Evolutionary conservation across 2,888 invertebrate species (phyloP), one percentile per base, ranked within the genome.

Genomic region (Ecdyonurus torrentis): DNA sequence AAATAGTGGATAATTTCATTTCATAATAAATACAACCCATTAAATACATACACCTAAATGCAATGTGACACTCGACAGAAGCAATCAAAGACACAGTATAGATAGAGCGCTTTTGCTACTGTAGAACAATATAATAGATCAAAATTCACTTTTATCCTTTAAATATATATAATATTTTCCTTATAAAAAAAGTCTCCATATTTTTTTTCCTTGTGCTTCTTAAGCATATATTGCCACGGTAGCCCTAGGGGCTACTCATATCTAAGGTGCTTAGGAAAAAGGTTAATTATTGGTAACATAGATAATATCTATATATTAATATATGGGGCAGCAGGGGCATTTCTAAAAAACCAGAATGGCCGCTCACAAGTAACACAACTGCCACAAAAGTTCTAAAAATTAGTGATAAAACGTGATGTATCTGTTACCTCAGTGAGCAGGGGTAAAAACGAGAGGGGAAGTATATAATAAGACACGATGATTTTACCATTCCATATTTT

Each of bases 31-130:
- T 67, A 67, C 66, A 67, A 67, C 67, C 67, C 67, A 67, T 67
- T 66, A 67, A 66, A 67, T 67, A 67, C 67, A 67, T 67, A 67
- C 67, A 67, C 67, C 67, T 67, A 67, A 67, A 67, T 67, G 67
- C 67, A 67, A 66, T 66, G 67, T 66, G 67, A 67, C 67, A 67
- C 67, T 67, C 67, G 67, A 67, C 67, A 67, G 64, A 67, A 67
- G 67, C 67, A 67, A 67, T 66, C 10, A 66, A 67, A 65, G 67
- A 66, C 66, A 65, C 67, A 63, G 65, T 66, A 66, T 66, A 65
- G 66, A 64, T 65, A 37, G 60, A 37, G 37, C 37, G n/a, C n/a
- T n/a, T n/a, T 37, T 15, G 59, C 63, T 63, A 63, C 63, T 63
- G 63, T 60, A 63, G 59, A 63, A 65, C 64, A 63, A 63, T 63